A percentile compares a stretch with the other conserved stretches of the same genome.
Conservation (phyloP, 2,888 invertebrate genomes). For the Exocentrus adspersus region DNA sequence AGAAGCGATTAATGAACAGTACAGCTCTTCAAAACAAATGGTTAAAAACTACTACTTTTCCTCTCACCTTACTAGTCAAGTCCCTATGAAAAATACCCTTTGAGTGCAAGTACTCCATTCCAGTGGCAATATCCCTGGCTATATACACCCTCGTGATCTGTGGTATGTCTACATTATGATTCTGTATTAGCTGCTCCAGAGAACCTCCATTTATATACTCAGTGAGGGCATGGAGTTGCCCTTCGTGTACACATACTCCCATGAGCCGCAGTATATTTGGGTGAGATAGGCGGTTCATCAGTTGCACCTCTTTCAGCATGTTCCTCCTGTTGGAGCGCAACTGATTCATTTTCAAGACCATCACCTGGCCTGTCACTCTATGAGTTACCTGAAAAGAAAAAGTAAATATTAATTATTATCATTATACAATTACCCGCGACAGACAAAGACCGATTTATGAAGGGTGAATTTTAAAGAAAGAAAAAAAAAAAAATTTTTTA, state of each 20-base stretch:
- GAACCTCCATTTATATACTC: slow-evolving; percentile 97
- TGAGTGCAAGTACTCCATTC: slow-evolving; percentile 94
- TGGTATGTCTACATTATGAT: slow-evolving; percentile 76
- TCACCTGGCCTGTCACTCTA: slow-evolving; percentile 90
- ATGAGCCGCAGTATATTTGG: slow-evolving; percentile 94
- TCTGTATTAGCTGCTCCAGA: slow-evolving; percentile 88
- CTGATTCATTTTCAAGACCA: slow-evolving; percentile 98
- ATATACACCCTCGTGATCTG: slow-evolving; percentile 84
- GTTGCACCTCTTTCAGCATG: slow-evolving; percentile 96
- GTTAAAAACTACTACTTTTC: no score
- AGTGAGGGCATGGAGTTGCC: slow-evolving; percentile 93
- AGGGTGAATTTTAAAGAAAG: no score
- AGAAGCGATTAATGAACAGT: no score
- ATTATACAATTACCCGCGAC: no score
- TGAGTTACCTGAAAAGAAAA: slow-evolving; percentile 93
- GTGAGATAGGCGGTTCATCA: slow-evolving; percentile 95
- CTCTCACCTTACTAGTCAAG: slow-evolving; percentile 88
- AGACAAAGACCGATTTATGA: no score
- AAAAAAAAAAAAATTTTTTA: no score
- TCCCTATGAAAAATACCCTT: slow-evolving; percentile 94
- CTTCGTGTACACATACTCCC: slow-evolving; percentile 96
- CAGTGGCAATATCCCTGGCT: slow-evolving; percentile 87
- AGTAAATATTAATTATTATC: no score
- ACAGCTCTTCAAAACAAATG: no score
- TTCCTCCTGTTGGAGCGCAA: slow-evolving; percentile 93